Percentiles rank a stretch among this genome's conserved stretches.
Evolutionary conservation across 2,888 invertebrate species (phyloP).

Genomic region (Melieria picta): DNA sequence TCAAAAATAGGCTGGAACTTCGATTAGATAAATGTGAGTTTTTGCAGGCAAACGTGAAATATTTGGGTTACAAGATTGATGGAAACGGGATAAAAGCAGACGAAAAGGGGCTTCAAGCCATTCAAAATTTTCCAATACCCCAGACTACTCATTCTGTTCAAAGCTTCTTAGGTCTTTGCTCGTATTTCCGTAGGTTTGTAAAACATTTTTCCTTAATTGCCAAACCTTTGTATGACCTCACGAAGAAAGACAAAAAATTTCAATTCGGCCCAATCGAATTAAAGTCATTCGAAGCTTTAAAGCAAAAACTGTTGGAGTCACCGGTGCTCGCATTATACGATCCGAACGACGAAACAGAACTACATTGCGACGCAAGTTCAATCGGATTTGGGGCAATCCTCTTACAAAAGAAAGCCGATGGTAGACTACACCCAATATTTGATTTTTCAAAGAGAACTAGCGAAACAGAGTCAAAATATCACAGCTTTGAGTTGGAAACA

Average conservation of each 20-base stretch:
- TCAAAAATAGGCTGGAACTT: constrained; percentile 6
- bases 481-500: constrained; percentile 56
- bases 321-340: constrained; percentile 46
- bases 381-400: constrained; percentile 54
- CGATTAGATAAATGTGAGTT: constrained; percentile 14
- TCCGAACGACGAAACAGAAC: constrained; percentile 52
- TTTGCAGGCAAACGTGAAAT: constrained; percentile 3
- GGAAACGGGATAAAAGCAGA: constrained; percentile 9
- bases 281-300: constrained; percentile 34
- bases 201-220: constrained; percentile 11
- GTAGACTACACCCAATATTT: constrained; percentile 51
- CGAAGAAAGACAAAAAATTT: constrained; percentile 37
- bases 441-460: constrained; percentile 55
- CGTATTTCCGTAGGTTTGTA: constrained; percentile 17
- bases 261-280: constrained; percentile 37
- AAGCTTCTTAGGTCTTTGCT: constrained; percentile 10
- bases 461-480: constrained; percentile 49
- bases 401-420: constrained; percentile 51
- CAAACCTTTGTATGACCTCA: constrained; percentile 24
- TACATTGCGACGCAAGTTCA: constrained; percentile 57
- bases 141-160: neutral
- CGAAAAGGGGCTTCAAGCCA: constrained; percentile 37
- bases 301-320: constrained; percentile 29
- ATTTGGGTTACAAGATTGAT: constrained; percentile 11
- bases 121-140: neutral